Evolutionary conservation across 2,888 invertebrate species (phyloP).

Genomic region (Lasius fuliginosus): DNA sequence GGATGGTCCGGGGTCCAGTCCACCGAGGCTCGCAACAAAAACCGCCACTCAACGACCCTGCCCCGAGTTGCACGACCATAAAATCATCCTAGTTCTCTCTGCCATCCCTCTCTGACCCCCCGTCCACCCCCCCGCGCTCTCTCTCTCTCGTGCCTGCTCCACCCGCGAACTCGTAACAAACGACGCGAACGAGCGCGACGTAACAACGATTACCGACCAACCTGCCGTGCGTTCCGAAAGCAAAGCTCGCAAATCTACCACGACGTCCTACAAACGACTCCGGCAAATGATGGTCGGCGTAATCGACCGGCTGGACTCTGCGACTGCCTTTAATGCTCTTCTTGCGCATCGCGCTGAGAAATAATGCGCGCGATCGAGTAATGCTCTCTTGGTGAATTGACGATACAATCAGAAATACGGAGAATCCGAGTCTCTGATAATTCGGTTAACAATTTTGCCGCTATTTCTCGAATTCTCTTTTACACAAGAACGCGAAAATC

Average conservation of each 20-base stretch:
- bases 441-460: not conserved
- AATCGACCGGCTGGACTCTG: conserved; percentile 44
- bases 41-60: conserved; percentile 82
- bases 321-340: conserved; percentile 48
- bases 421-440: not conserved
- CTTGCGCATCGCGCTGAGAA: conserved; percentile 30
- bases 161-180: conserved; percentile 58
- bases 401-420: not conserved
- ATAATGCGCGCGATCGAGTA: conserved; percentile 35
- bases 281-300: conserved; percentile 48
- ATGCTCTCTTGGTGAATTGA: conserved; percentile 11
- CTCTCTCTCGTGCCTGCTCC: conserved; percentile 9
- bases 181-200: conserved; percentile 45
- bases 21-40: conserved; percentile 80
- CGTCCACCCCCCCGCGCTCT: conserved; percentile 9
- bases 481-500: not conserved
- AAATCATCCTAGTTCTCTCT: conserved; percentile 81
- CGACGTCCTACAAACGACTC: conserved; percentile 43
- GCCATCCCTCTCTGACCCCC: conserved; percentile 55
- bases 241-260: conserved; percentile 57
- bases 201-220: conserved; percentile 53
- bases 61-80: conserved; percentile 79
- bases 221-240: conserved; percentile 44
- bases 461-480: not conserved
- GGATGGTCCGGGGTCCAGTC: conserved; percentile 76